Evolutionary conservation across 2,888 invertebrate genomes (phyloP).

Genomic region (Nasonovia ribisnigri): DNA sequence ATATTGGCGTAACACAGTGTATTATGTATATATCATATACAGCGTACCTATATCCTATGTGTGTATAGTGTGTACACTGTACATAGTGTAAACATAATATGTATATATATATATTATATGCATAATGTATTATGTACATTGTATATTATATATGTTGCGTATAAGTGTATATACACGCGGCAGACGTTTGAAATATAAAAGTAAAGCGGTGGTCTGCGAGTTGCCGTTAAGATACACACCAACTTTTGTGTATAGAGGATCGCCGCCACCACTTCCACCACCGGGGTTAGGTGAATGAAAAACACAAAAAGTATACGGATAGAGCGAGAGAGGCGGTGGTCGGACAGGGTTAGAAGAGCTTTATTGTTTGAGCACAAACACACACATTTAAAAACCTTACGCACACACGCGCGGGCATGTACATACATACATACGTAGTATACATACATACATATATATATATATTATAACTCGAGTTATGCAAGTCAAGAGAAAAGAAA

Average conservation of each 20-base stretch:
- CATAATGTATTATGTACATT: background rate
- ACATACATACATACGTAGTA: background rate
- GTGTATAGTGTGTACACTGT: background rate
- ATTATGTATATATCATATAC: background rate
- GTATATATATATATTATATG: background rate
- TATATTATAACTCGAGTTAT: slow-evolving; percentile 34
- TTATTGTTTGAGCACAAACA: slow-evolving; percentile 8
- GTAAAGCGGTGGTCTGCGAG: slow-evolving; percentile 16
- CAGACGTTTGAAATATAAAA: slow-evolving; percentile 21
- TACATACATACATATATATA: background rate
- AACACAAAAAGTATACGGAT: background rate
- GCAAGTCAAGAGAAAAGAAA: slow-evolving; percentile 38
- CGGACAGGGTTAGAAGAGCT: background rate
- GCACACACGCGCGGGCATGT: background rate
- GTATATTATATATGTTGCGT: background rate
- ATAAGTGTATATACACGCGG: background rate
- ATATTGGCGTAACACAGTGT: slow-evolving; percentile 7
- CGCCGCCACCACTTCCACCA: background rate
- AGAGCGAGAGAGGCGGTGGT: background rate
- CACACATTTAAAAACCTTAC: background rate
- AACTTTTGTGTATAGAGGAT: slow-evolving; percentile 4
- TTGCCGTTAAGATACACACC: slow-evolving; percentile 18
- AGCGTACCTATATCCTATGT: background rate
- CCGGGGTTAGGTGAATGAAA: background rate
- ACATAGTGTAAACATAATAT: background rate